These are phyloP conservation scores for Trichonephila inaurata DNA, from an alignment of 1,140 invertebrate genomes.

Conservation along the genomic window DNA sequence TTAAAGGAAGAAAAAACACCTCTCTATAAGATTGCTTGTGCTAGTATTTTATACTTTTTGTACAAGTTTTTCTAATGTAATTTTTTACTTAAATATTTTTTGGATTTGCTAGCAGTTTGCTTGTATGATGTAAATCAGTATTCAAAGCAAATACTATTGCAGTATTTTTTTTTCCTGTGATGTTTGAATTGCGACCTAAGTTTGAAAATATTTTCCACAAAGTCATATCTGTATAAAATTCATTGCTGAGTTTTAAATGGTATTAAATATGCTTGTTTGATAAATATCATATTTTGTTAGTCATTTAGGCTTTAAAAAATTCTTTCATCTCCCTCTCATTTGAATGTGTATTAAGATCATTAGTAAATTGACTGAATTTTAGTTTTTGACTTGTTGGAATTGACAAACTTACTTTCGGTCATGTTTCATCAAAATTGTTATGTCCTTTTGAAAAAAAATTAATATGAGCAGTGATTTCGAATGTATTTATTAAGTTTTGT, in stretches of 20 bases:
- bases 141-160: constrained; percentile 3
- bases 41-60: constrained; percentile 63
- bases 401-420: background rate
- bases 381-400: background rate
- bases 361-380: background rate
- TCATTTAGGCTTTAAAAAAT: no score
- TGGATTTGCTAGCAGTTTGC: constrained; percentile 33
- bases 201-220: background rate
- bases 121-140: constrained; percentile 5
- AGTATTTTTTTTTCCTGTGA: constrained; percentile 47
- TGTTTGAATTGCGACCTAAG: background rate
- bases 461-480: no score
- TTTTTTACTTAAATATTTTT: constrained; percentile 45
- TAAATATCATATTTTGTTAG: background rate
- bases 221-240: background rate
- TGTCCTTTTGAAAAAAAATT: no score
- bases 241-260: background rate
- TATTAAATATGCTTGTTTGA: background rate
- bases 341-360: background rate
- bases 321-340: no score
- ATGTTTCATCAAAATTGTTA: background rate
- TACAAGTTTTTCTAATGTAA: constrained; percentile 65
- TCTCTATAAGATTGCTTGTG: background rate
- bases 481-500: no score
- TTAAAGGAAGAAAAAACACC: background rate